Evolutionary conservation across 92 coral and sea anemone species (phyloP), one percentile per base, ranked within the genome.

Genomic region (Zoanthus sansibaricus): DNA sequence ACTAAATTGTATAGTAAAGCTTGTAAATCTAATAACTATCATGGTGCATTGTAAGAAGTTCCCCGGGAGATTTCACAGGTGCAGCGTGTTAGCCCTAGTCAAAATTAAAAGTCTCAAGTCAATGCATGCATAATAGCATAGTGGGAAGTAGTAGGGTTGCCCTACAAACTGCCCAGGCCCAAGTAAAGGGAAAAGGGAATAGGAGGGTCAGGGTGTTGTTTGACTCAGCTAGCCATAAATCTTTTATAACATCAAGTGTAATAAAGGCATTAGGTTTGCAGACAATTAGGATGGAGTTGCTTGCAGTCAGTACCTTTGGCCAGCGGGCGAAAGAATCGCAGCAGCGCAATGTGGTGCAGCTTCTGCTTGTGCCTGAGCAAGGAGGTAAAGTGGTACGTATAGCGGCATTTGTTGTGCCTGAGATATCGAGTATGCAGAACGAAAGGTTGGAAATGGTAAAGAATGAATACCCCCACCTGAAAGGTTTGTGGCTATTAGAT

Each of bases 331-430:
- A 73, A 66, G 61, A 72, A 17, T 17, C 72, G 45, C 76, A 13
- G 11, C 4, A 7, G 79, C 25, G 25, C 25, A 25, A 25, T 25
- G 25, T 25, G 25, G 25, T 25, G 25, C 25, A 25, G 25, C 80
- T 87, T 3, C 1, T 7, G 3, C 48, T 87, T 4, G 20, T 45
- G 49, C 76, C 86, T 7, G 67, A 69, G 48, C 15, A 37, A 5
- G 86, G 90, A 6, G 86, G 78, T 16, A 37, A 78, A n/a, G 56
- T 14, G 6, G 48, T 77, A 10, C 16, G n/a, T 16, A 2, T 87
- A 32, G 86, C 78, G 30, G 86, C 90, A 10, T 87, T 61, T 67
- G 90, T 77, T 0, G 90, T 87, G 11, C 90, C 90, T 5, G 52
- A 45, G 8, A 84, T 62, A 52, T 45, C 82, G 11, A 31, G n/a